Base-by-base conservation (phyloP, 2,797 vertebrate genomes). In the Dallia pectoralis region DNA sequence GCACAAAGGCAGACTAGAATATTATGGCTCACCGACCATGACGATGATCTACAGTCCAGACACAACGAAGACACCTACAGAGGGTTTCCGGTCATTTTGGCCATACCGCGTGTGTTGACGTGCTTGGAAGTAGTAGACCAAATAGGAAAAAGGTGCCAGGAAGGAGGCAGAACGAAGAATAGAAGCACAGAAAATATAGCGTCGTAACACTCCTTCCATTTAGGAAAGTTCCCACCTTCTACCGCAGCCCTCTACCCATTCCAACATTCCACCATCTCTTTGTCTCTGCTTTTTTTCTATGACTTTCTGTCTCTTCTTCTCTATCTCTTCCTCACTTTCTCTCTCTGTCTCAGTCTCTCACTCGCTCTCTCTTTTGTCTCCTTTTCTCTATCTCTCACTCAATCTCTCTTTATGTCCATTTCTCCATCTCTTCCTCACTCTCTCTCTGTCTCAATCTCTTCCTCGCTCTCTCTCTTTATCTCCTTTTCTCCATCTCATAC, bases 101-200 rank as follows among this genome's bases (percentile, higher is more conserved):
- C 74, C 76, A 89, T 88, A 86, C 77, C 79, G 63, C 87, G 83
- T 85, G 81, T 72, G 53, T 82, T 84, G 86, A 89, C 87, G 84
- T 89, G 86, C 85, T 91, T 90, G 88, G 86, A 89, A 91, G 91
- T 87, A 87, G 84, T 40, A 9, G 5, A 40, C 36, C 9, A 6
- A 2, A 40, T 40, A 40, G 36, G 5, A 40, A 40, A 40, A 40
- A 9, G 36, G 36, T 40, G 36, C 5, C 36, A 40, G 14, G 67
- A 47, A 67, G 44, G 14, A 61, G 7, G 72, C 65, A n/a, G 72
- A 2, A 16, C 12, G 77, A 51, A 62, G 65, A 74, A 77, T 63
- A 85, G 71, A 25, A 74, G 27, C 63, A 56, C 74, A 59, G 61
- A 83, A 79, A 72, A 59, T 69, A 79, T 65, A 66, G 69, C 63